A percentile compares a stretch with the other conserved stretches of the same genome.
Conservation (phyloP, 1,140 invertebrate species). For the Tenebrio molitor region DNA sequence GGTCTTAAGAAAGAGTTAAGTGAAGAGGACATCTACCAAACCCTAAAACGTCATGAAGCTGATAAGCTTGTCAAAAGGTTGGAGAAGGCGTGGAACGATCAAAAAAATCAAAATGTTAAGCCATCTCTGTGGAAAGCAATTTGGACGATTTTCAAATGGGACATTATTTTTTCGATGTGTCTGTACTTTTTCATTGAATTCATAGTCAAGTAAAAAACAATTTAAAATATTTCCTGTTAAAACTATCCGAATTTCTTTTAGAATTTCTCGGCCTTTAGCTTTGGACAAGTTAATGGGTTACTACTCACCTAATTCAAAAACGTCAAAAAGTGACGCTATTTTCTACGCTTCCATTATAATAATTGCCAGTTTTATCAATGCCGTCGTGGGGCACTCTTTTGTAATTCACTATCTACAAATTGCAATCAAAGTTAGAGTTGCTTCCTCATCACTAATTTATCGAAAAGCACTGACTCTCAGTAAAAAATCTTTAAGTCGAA, state of each 20-base stretch:
- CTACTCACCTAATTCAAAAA: conserved; percentile 62
- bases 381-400: conserved; percentile 82
- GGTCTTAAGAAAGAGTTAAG: conserved; percentile 50
- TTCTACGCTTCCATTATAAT: conserved; percentile 77
- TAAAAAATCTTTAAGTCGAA: conserved; percentile 81
- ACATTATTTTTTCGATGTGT: conserved; percentile 67
- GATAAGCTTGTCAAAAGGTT: conserved; percentile 70
- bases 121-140: conserved; percentile 62
- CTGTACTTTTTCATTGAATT: conserved; percentile 70
- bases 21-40: conserved; percentile 57
- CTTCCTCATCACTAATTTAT: conserved; percentile 85
- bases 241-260: conserved; percentile 45
- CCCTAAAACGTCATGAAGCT: conserved; percentile 49
- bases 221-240: conserved; percentile 2
- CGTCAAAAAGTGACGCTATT: conserved; percentile 70
- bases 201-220: conserved; percentile 66
- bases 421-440: conserved; percentile 86
- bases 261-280: conserved; percentile 46
- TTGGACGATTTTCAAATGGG: conserved; percentile 63
- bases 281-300: conserved; percentile 47
- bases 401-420: conserved; percentile 81
- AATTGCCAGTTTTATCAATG: conserved; percentile 76
- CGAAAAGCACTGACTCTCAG: conserved; percentile 83
- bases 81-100: conserved; percentile 59
- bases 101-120: background rate